Base-by-base conservation (phyloP, 2,888 invertebrate genomes). In the Chromoteleia sp. region DNA sequence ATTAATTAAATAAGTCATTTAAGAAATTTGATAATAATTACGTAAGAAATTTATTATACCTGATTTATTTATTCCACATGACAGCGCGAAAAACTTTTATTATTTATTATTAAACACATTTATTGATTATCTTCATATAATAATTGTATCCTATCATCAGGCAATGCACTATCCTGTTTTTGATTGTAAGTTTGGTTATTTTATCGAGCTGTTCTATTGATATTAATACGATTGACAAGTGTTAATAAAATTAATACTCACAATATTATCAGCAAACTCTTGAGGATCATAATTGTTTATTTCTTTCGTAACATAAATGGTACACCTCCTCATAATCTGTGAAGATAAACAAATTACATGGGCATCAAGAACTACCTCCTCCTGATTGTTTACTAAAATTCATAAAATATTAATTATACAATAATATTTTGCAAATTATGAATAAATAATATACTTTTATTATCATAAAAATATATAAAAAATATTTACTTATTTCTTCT, bases 291-390 rank as follows among this genome's bases (percentile, higher is more conserved):
- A 91, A 1, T 84, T 58, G 2, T 83, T 87, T 17, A 89, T 82
- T 19, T 85, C 78, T 63, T 86, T 87, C 17, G 86, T 87, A 8
- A 91, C 59, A 8, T 85, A 81, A 0, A 77, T 50, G 0, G 88
- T 85, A 50, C 88, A 89, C n/a, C 86, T 81, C 63, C 85, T 85
- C 12, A 91, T 71, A 33, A 91, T 85, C 25, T 85, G 85, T 2
- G 91, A 90, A 1, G 91, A 88, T 25, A 86, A 58, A n/a, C 63
- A 84, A 86, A 91, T 88, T 21, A 90, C 85, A 83, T 88, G 86
- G 1, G 91, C 90, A 81, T 91, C 91, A 67, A 91, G 67, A 14
- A 91, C 74, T 19, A 91, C 84, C 73, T 89, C 89, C 45, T 88
- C 89, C 41, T 89, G 89, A 82, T 86, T 83, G 15, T 83, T 76